A percentile compares a stretch with the other conserved stretches of the same genome.
These are phyloP conservation scores for Suillia variegata DNA, from an alignment of 2,888 invertebrate genomes.

Conservation along the genomic window DNA sequence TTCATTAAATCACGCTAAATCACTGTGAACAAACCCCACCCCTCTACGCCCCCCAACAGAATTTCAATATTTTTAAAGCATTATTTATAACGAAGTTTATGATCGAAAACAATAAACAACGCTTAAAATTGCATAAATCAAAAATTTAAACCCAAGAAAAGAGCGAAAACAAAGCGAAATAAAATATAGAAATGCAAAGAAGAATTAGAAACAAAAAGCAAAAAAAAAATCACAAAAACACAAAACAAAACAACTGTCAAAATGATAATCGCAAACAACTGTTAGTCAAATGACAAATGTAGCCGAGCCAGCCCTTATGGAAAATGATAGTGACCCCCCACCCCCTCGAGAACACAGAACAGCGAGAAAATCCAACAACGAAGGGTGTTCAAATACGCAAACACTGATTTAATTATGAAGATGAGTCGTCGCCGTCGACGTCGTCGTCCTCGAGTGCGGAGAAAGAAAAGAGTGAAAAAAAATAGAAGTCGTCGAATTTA, in stretches of 20 bases:
- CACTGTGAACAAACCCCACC: no score
- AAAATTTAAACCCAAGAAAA: conserved; percentile 33
- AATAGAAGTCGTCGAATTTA: conserved; percentile 30
- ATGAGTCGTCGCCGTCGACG: conserved; percentile 6
- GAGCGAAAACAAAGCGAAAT: no score
- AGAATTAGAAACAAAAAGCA: conserved; percentile 26
- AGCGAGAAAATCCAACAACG: conserved; percentile 9
- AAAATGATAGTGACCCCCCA: not conserved
- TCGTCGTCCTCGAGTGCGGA: conserved; percentile 19
- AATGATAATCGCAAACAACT: conserved; percentile 58
- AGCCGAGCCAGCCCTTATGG: not conserved
- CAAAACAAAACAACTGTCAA: conserved; percentile 40
- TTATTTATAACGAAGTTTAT: conserved; percentile 41
- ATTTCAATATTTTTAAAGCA: no score
- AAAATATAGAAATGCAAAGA: no score
- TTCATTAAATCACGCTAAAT: conserved; percentile 16
- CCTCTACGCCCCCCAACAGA: not conserved
- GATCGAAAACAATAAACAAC: conserved; percentile 56
- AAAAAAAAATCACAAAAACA: conserved; percentile 15
- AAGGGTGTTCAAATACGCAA: conserved; percentile 34
- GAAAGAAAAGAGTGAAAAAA: conserved; percentile 18
- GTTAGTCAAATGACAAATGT: conserved; percentile 53
- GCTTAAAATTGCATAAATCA: conserved; percentile 58
- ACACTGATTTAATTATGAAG: conserved; percentile 36
- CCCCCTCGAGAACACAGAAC: no score